Evolutionary conservation across 1,140 invertebrate genomes (phyloP).

Genomic region (Venturia canescens): DNA sequence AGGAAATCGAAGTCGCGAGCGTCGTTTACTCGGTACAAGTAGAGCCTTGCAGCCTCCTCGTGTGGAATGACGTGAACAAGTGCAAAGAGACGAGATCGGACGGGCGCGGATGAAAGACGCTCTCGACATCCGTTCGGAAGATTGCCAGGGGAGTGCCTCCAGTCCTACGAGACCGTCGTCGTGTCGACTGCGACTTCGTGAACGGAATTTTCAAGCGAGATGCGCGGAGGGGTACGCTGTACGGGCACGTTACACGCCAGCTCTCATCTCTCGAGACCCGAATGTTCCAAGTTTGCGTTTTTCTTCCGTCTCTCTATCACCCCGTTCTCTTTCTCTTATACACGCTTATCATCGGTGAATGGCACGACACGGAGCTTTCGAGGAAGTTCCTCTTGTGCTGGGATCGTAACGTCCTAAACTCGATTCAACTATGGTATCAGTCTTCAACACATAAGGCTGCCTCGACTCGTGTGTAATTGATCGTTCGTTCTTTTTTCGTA

Average conservation of each 20-base stretch:
- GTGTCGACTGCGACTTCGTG: conserved; percentile 59
- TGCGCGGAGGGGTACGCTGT: conserved; percentile 40
- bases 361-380: background rate
- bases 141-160: conserved; percentile 64
- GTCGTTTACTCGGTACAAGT: background rate
- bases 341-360: background rate
- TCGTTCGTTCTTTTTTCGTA: background rate
- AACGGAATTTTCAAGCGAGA: conserved; percentile 60
- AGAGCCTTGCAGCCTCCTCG: background rate
- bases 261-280: background rate
- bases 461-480: background rate
- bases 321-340: background rate
- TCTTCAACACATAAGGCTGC: background rate
- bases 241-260: conserved; percentile 13
- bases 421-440: background rate
- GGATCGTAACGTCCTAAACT: background rate
- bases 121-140: conserved; percentile 57
- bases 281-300: conserved; percentile 30
- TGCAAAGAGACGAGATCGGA: conserved; percentile 21
- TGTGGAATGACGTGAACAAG: conserved; percentile 37
- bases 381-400: background rate
- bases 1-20: background rate
- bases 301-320: background rate
- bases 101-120: conserved; percentile 49
- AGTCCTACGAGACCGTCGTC: conserved; percentile 58